Evolutionary conservation across 1,140 invertebrate genomes (phyloP), one percentile per base, ranked within the genome.

Genomic region (Drosophila prosaltans): DNA sequence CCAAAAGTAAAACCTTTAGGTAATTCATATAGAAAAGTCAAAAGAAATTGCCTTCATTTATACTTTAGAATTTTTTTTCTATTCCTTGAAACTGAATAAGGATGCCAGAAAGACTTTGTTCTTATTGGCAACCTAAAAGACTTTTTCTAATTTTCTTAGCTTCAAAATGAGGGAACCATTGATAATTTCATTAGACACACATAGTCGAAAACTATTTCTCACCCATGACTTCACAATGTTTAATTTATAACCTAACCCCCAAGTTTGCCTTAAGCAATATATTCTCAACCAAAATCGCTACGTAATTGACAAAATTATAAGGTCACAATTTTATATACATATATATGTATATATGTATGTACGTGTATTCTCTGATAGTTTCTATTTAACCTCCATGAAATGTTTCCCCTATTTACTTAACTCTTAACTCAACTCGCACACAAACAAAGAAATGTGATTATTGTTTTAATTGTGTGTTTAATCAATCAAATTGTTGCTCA

Each of bases 391-490:
- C 45, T 48, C 45, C 2, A 48, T 21, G 3, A 24, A 24, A 48
- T 48, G 45, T 24, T 48, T 48, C 65, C 72, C 73, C 41, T 28
- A 75, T 75, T 57, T 51, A 40, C 45, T 26, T 51, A 60, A 41
- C 21, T 60, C 21, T 60, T 40, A 21, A 24, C 58, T 30, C 26
- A 57, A 55, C 24, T 55, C 11, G 6, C 11, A 26, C 32, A 6
- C 16, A 60, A 21, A 63, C 16, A 74, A 75, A 66, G 59, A 62
- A 67, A 76, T 64, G 67, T 79, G 69, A 82, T 86, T 79, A 69
- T 60, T 28, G 41, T 69, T 76, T 36, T 86, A 89, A 88, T 89
- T 84, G 84, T 84, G 84, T 78, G 84, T 74, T 81, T 75, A 89
- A 88, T 88, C 84, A 89, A 89, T 88, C 84, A 88, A 88, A 68